A percentile compares a stretch with the other conserved stretches of the same genome.
Conservation (phyloP, 2,797 vertebrate species). For the Scyliorhinus canicula region DNA sequence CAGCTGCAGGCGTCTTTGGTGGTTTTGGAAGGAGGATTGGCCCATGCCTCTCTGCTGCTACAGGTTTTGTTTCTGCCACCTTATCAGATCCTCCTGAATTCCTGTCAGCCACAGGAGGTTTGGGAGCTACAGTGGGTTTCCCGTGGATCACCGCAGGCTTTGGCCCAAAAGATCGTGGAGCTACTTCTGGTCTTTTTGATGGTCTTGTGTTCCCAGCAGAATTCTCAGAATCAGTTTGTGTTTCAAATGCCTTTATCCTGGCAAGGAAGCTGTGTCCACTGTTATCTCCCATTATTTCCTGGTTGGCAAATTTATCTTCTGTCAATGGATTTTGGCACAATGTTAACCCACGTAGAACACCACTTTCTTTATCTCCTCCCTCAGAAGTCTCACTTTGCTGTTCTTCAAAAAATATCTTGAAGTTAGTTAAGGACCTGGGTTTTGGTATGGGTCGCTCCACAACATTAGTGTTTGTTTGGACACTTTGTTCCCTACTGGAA, state of each 20-base stretch:
- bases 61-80: conserved; percentile 53
- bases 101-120: conserved; percentile 53
- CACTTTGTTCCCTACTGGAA: conserved; percentile 22
- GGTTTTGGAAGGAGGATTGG: conserved; percentile 42
- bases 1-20: conserved; percentile 46
- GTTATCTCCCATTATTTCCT: conserved; percentile 44
- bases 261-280: conserved; percentile 72
- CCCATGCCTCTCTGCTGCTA: conserved; percentile 49
- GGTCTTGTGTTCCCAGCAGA: conserved; percentile 47
- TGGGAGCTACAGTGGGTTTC: conserved; percentile 69
- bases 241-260: conserved; percentile 84
- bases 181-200: conserved; percentile 64
- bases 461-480: conserved; percentile 34
- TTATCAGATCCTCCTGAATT: conserved; percentile 62
- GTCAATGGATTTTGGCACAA: conserved; percentile 46
- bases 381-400: conserved; percentile 45
- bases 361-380: not conserved
- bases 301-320: conserved; percentile 47
- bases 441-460: conserved; percentile 70
- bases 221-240: conserved; percentile 59
- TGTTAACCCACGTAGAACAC: not conserved
- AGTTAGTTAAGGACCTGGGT: conserved; percentile 73
- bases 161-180: conserved; percentile 59
- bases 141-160: conserved; percentile 61
- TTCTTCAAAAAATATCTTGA: conserved; percentile 58